phyloP scores from a whole-genome alignment of 2,113 vertebrate species.

The Chinchilla lanigera region DNA sequence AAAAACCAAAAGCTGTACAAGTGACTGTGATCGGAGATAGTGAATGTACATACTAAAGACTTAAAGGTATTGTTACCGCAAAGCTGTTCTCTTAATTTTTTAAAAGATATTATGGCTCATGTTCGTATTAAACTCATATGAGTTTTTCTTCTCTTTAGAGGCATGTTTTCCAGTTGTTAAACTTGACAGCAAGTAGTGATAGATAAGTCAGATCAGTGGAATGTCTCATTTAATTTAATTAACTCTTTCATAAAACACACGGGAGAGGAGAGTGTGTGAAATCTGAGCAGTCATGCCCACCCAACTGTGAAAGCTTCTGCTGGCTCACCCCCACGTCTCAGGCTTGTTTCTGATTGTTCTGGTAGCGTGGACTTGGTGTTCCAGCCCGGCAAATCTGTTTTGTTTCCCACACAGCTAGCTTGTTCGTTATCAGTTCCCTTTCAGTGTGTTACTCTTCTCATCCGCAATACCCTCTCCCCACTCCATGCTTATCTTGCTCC shows the following conservation, averaged over 20 bases:
- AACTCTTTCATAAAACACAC: neutral
- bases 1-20: neutral
- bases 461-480: neutral
- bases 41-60: slow-evolving; percentile 15
- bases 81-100: neutral
- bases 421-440: slow-evolving; percentile 18
- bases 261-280: neutral
- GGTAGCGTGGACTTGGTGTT: slow-evolving; percentile 37
- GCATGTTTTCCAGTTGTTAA: slow-evolving; percentile 38
- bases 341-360: slow-evolving; percentile 37
- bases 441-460: neutral
- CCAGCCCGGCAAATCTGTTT: slow-evolving; percentile 16
- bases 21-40: neutral
- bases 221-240: slow-evolving; percentile 45
- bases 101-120: neutral
- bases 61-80: neutral
- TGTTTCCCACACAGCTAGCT: slow-evolving; percentile 52
- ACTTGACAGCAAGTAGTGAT: neutral
- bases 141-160: slow-evolving; percentile 24
- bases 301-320: neutral
- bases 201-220: neutral
- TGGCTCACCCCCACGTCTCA: neutral
- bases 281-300: neutral
- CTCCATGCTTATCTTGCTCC: neutral
- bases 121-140: neutral